phyloP scores from a whole-genome alignment of 2,888 invertebrate species.

The Synergus laeviventris region DNA sequence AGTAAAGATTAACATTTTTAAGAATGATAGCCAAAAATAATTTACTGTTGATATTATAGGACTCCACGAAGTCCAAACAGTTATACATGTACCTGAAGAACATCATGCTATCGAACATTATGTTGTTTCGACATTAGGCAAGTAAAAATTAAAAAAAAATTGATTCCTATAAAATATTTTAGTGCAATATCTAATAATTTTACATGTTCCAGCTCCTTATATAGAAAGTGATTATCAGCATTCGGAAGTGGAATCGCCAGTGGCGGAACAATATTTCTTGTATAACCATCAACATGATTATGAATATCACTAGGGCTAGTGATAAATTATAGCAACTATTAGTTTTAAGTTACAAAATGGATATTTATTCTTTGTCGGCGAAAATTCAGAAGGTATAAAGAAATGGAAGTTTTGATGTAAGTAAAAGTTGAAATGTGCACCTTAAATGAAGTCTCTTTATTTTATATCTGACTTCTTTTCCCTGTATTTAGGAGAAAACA shows the following conservation, averaged over 20 bases:
- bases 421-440: background rate
- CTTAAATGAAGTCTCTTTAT: constrained; percentile 49
- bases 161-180: background rate
- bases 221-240: constrained; percentile 52
- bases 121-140: constrained; percentile 52
- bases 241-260: constrained; percentile 47
- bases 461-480: constrained; percentile 44
- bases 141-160: background rate
- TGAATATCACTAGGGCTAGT: constrained; percentile 53
- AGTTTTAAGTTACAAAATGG: background rate
- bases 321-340: constrained; percentile 35
- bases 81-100: background rate
- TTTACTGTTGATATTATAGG: background rate
- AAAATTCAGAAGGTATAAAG: background rate
- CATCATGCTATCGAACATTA: constrained; percentile 40
- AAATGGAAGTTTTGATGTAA: background rate
- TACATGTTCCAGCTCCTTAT: constrained; percentile 57
- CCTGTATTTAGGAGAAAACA: constrained; percentile 45
- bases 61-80: background rate
- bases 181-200: constrained; percentile 34
- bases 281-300: constrained; percentile 57
- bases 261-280: constrained; percentile 48
- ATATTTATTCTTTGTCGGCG: background rate
- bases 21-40: background rate
- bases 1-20: no score